Conservation (phyloP, 2,888 invertebrate species). For the Steinernema hermaphroditum region DNA sequence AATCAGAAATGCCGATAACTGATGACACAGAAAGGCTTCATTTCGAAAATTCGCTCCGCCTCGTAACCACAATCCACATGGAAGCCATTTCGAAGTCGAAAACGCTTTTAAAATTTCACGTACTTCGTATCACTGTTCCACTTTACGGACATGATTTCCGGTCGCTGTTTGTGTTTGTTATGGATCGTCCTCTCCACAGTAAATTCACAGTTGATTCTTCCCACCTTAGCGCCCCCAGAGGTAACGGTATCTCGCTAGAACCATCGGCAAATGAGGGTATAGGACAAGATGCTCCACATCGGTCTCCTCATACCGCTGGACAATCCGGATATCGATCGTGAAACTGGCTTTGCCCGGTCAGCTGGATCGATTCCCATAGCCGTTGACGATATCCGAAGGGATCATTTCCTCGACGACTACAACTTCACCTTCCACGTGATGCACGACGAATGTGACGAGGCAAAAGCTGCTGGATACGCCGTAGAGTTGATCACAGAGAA, state of each 20-base stretch:
- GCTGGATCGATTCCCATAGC: conserved; percentile 38
- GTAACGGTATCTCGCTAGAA: too few species aligned
- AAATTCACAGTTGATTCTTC: background rate
- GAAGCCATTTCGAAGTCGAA: background rate
- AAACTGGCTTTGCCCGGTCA: conserved; percentile 42
- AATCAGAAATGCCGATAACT: too few species aligned
- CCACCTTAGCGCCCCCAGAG: background rate
- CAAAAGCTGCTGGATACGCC: conserved; percentile 33
- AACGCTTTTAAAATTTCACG: background rate
- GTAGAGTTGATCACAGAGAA: conserved; percentile 46
- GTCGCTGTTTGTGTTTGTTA: background rate
- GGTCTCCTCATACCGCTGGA: background rate
- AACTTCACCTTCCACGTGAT: conserved; percentile 38
- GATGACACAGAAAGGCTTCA: too few species aligned
- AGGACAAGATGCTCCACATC: background rate
- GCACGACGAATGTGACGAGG: conserved; percentile 35
- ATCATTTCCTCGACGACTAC: conserved; percentile 28
- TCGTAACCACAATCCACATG: background rate
- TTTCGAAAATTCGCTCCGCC: background rate
- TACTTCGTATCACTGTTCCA: background rate
- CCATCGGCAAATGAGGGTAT: background rate
- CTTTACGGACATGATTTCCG: background rate
- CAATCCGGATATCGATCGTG: conserved; percentile 34
- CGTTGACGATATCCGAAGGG: conserved; percentile 26
- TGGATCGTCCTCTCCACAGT: background rate